Evolutionary conservation across 2,888 invertebrate genomes (phyloP), one percentile per base, ranked within the genome.

Genomic region (Macrosoma leucophasiata): DNA sequence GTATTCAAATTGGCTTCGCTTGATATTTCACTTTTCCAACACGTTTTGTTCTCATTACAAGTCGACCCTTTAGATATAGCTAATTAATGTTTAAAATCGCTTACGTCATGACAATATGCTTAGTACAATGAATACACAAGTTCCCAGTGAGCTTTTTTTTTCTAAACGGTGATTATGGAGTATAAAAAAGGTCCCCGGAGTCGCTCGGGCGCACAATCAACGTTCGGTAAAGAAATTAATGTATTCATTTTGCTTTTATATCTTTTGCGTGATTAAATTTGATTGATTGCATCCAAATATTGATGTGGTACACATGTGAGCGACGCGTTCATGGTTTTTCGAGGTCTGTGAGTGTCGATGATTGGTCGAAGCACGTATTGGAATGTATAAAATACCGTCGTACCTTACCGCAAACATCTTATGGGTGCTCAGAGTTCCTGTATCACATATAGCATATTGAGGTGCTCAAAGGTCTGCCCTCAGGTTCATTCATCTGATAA

Each of bases 201-300:
- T 45, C 68, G 70, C 58, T 67, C 65, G 65, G 65, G 50, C 75
- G 76, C 65, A 58, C 64, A 64, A 53, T 62, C 68, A 65, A 62
- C 64, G 66, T 55, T 52, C 61, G 55, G 67, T 62, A 73, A 65
- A 68, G 63, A 71, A 67, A 60, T 62, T 76, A 75, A 79, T 77
- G 66, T 77, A 81, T 82, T 78, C 78, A 78, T 75, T 72, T 76
- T 78, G 61, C 74, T 73, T 78, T 79, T 77, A 75, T 79, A 74
- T 76, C 79, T 78, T 79, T 79, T 81, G 73, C 79, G 69, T 81
- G 81, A 84, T 82, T 81, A 81, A 77, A 70, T 78, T 76, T 82
- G 81, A 84, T 82, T 78, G 79, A 84, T 81, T 71, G 76, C 70
- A 73, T 79, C 74, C 70, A 79, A 81, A 79, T 79, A 81, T 81